phyloP scores from a whole-genome alignment of 2,113 vertebrate genomes.

The Phrynocephalus versicolor region DNA sequence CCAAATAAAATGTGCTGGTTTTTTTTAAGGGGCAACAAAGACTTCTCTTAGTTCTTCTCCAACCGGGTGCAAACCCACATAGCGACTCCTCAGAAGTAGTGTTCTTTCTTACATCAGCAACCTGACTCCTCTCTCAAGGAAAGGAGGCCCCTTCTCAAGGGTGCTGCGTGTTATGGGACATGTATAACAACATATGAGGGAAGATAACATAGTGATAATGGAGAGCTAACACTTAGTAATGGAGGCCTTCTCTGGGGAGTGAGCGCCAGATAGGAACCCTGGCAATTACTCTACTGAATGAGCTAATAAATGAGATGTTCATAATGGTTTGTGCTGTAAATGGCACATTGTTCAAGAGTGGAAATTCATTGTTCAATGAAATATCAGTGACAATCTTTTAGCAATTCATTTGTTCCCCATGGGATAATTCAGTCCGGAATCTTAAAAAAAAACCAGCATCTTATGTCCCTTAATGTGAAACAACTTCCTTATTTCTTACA shows the following conservation, averaged over 20 bases:
- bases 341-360: slow-evolving; percentile 15
- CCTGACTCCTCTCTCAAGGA: neutral
- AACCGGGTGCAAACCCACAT: too few relatives aligned
- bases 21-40: too few relatives aligned
- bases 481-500: neutral
- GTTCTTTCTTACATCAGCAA: slow-evolving; percentile 21
- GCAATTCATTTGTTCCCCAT: slow-evolving; percentile 16
- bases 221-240: slow-evolving; percentile 21
- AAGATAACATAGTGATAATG: slow-evolving; percentile 43
- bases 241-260: slow-evolving; percentile 34
- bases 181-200: neutral
- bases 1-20: too few relatives aligned
- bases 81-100: neutral
- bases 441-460: neutral
- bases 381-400: slow-evolving; percentile 29
- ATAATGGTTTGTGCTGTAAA: neutral
- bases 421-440: neutral
- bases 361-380: slow-evolving; percentile 10
- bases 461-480: too few relatives aligned
- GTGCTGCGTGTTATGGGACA: slow-evolving; percentile 7
- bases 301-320: neutral
- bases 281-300: slow-evolving; percentile 17
- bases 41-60: too few relatives aligned
- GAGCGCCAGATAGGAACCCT: neutral
- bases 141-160: slow-evolving; percentile 39